Base-by-base conservation (phyloP, 2,888 invertebrate genomes). In the Dasypogon diadema region DNA sequence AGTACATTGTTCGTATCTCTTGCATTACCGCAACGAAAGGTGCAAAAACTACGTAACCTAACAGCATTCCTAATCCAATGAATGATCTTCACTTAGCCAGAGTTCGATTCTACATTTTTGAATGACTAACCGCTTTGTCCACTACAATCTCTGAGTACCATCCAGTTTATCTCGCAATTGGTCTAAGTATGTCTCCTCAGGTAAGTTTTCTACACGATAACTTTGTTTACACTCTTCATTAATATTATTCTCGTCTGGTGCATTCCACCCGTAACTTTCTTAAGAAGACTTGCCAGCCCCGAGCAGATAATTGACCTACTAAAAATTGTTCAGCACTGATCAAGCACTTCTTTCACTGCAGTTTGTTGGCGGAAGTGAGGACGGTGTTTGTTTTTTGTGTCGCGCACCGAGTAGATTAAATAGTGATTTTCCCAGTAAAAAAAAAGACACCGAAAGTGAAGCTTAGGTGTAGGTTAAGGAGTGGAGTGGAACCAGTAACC, bases 241-340 rank as follows among this genome's bases (percentile, higher is more conserved):
- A 42, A 42, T 12, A 12, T 12, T 12, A 30, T 8, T 30, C 30
- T 14, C 18, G 26, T 24, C 30, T 58, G 14, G 30, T 26, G 8
- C 12, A 58, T 60, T 37, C 60, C 37, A 34, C 60, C 3, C 37
- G 16, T 60, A 65, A 65, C 65, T 65, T 65, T 65, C 65, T 65
- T 65, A n/a, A 12, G 5, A 12, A 1, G 65, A 24, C 22, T 46
- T 65, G 46, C 42, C 46, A 65, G 65, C 8, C 46, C 2, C 21
- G 2, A 22, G 48, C 2, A 42, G 24, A 14, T 10, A 37, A 2
- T 24, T 65, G 65, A 65, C 65, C 65, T 24, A 65, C 51, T 8
- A 21, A 51, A 42, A 3, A 42, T 42, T 42, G 1, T 12, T 3
- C 5, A 42, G 42, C n/a, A n/a, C 18, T 0, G 18, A 16, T 30